Evolutionary conservation across 2,888 invertebrate genomes (phyloP), one percentile per base, ranked within the genome.

Genomic region (Leptopilina syphax): DNA sequence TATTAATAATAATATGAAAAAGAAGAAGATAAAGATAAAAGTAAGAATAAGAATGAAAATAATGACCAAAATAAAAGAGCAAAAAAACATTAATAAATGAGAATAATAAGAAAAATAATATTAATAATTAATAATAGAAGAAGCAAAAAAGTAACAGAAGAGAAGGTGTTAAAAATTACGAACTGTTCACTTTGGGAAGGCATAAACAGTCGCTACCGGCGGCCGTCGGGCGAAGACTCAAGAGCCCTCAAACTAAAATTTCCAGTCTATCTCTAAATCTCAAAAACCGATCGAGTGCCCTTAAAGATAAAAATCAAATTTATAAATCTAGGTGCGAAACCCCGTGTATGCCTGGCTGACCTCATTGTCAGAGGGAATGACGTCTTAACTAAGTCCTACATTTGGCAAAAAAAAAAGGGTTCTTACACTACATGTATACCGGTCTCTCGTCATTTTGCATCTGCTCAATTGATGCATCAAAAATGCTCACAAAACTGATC

Each of bases 251-350:
- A 90, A 79, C 80, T 85, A 76, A 73, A 77, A 70, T 80, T 86
- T 83, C 84, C 85, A 86, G 87, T 85, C 89, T 92, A 91, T 92
- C 91, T 91, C 86, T 81, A 89, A 89, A 91, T 91, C 90, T 88
- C 87, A 80, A 84, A 70, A 87, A 87, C 89, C 88, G 89, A 90
- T 91, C 90, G 91, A 92, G 92, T 89, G 89, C 90, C 88, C 91
- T 91, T 89, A 82, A 89, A 89, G 91, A 92, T 91, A 91, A 90
- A 87, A 89, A 92, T 91, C 92, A 86, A 88, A 90, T 88, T 88
- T 86, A 84, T 79, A 85, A 84, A 83, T 82, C 89, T 89, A 92
- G 92, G 91, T 91, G 92, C 91, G 91, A 92, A 90, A 84, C 89
- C 86, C 87, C 83, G 44, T 44, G 82, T 88, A 91, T 88, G 91